Conservation (phyloP, 2,113 vertebrate species). For the Strix aluco region DNA sequence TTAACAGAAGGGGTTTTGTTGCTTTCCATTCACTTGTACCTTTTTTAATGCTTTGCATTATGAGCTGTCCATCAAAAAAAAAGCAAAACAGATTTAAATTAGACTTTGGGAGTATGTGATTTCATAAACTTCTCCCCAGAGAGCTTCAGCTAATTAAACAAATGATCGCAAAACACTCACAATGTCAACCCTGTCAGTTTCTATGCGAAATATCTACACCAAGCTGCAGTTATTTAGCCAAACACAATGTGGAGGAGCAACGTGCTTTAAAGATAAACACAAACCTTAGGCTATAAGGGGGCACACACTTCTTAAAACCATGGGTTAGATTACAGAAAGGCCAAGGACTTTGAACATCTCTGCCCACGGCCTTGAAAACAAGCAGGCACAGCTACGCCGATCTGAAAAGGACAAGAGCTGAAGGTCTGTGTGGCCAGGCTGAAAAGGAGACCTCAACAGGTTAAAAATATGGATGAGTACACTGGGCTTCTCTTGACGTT, state of each 20-base stretch:
- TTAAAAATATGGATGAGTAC: neutral
- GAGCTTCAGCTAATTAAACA: conserved; percentile 76
- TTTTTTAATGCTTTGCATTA: conserved; percentile 36
- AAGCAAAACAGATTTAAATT: conserved; percentile 61
- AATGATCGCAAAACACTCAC: conserved; percentile 72
- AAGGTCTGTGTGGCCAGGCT: neutral
- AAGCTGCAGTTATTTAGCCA: neutral
- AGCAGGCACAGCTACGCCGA: neutral
- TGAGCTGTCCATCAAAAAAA: conserved; percentile 1
- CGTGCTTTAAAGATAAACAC: neutral
- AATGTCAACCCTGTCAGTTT: conserved; percentile 54
- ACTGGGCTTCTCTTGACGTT: neutral
- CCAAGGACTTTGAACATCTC: neutral
- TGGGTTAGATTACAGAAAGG: neutral
- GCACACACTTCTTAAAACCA: neutral
- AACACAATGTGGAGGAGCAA: neutral
- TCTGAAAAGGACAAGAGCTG: neutral
- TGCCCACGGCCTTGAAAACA: neutral
- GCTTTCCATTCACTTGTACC: conserved; percentile 7
- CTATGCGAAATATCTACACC: neutral
- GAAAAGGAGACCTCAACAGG: neutral
- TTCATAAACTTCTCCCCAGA: conserved; percentile 69
- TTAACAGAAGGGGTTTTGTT: neutral
- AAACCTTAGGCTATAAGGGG: neutral
- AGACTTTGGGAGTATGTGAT: conserved; percentile 59